phyloP scores from a whole-genome alignment of 2,888 invertebrate species.

The Philereme vetulata region DNA sequence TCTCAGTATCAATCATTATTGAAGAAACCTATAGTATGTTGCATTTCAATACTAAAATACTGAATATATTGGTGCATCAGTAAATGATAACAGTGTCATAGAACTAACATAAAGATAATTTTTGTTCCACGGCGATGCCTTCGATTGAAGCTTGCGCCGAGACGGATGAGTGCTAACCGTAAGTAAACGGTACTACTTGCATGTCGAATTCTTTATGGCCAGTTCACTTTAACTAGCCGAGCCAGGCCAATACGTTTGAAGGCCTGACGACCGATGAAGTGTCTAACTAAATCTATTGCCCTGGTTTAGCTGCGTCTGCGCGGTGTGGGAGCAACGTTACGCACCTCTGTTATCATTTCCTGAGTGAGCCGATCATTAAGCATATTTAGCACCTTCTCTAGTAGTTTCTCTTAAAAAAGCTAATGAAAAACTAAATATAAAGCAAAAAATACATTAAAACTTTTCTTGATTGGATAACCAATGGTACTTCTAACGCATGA shows the following conservation, averaged over 20 bases:
- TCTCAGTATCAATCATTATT: too few species aligned
- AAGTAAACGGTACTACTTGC: conserved; percentile 66
- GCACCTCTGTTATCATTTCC: conserved; percentile 72
- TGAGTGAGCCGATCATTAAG: conserved; percentile 54
- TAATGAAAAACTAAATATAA: too few species aligned
- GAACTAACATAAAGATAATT: conserved; percentile 52
- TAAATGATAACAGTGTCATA: conserved; percentile 65
- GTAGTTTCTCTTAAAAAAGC: background rate
- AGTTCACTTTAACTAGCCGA: conserved; percentile 7
- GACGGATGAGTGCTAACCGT: conserved; percentile 65
- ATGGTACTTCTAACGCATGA: too few species aligned
- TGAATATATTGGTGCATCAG: conserved; percentile 53
- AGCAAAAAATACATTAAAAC: background rate
- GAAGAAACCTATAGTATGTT: too few species aligned
- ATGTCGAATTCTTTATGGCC: conserved; percentile 49
- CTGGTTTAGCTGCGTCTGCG: conserved; percentile 5
- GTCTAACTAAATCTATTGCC: background rate
- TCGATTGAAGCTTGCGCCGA: conserved; percentile 67
- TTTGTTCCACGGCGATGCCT: conserved; percentile 63
- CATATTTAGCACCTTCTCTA: conserved; percentile 21
- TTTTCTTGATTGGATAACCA: too few species aligned
- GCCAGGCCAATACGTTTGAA: background rate
- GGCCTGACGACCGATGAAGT: background rate
- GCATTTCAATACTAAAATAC: too few species aligned
- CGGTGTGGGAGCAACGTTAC: conserved; percentile 26